These are phyloP conservation scores for Scolanthus callimorphus DNA, from an alignment of 92 coral and sea anemone genomes.

Conservation along the genomic window DNA sequence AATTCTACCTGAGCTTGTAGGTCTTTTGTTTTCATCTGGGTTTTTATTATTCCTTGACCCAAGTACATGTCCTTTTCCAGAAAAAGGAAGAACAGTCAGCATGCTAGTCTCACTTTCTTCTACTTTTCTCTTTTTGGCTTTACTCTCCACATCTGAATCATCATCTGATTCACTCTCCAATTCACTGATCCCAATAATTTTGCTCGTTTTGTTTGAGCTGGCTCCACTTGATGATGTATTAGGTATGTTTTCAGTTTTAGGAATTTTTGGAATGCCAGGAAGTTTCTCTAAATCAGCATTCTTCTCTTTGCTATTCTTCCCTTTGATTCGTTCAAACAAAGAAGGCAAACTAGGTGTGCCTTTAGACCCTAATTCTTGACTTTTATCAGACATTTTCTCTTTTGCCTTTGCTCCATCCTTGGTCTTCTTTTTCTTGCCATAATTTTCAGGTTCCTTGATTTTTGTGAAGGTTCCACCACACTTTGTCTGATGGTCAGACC, in stretches of 20 bases:
- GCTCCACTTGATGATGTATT: background rate
- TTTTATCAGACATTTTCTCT: conserved; percentile 29
- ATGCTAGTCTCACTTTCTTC: conserved; percentile 4
- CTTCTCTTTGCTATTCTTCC: conserved; percentile 1
- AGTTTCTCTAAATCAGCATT: background rate
- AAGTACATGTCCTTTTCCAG: conserved; percentile 71
- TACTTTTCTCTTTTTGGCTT: conserved; percentile 14
- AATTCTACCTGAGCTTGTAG: background rate
- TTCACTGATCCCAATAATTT: background rate
- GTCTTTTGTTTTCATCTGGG: conserved; percentile 1
- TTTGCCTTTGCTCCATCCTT: conserved; percentile 29
- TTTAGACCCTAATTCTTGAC: conserved; percentile 5
- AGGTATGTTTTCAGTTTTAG: background rate
- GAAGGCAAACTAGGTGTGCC: conserved; percentile 21
- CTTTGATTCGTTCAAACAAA: conserved; percentile 34
- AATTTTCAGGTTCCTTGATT: conserved; percentile 90
- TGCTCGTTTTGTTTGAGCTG: background rate
- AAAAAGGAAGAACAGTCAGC: conserved; percentile 39
- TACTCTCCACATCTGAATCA: background rate
- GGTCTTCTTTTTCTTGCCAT: conserved; percentile 64
- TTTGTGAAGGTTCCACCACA: conserved; percentile 96
- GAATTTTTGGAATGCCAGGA: background rate
- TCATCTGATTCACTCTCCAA: background rate
- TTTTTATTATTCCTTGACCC: conserved; percentile 22
- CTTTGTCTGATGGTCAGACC: conserved; percentile 89